phyloP scores from a whole-genome alignment of 2,888 invertebrate genomes.

The Aquatica leii region DNA sequence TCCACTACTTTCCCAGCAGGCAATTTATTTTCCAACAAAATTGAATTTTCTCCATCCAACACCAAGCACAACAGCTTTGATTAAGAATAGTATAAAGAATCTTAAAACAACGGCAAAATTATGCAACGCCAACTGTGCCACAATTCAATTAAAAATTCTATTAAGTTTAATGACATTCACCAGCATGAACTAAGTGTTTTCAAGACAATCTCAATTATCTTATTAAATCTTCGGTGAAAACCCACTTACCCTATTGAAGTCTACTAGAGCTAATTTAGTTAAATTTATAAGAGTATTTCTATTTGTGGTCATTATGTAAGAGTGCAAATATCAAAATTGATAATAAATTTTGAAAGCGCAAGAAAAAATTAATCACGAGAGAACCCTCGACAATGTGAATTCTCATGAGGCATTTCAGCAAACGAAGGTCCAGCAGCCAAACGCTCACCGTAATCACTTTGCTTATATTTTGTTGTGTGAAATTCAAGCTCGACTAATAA shows the following conservation, averaged over 20 bases:
- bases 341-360: background rate
- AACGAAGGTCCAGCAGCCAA: slow-evolving; percentile 40
- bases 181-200: slow-evolving; percentile 38
- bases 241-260: slow-evolving; percentile 18
- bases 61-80: background rate
- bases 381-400: slow-evolving; percentile 24
- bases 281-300: slow-evolving; percentile 14
- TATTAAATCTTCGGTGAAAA: slow-evolving; percentile 42
- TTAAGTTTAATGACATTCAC: slow-evolving; percentile 45
- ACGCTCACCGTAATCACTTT: slow-evolving; percentile 44
- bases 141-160: slow-evolving; percentile 46
- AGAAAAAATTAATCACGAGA: slow-evolving; percentile 31
- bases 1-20: background rate
- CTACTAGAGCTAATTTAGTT: slow-evolving; percentile 20
- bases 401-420: slow-evolving; percentile 36
- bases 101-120: slow-evolving; percentile 23
- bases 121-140: slow-evolving; percentile 18
- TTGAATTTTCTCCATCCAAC: slow-evolving; percentile 8
- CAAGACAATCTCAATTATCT: slow-evolving; percentile 47
- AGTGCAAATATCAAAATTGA: background rate
- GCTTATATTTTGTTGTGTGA: slow-evolving; percentile 51
- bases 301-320: background rate
- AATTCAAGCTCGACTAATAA: slow-evolving; percentile 57
- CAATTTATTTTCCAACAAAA: slow-evolving; percentile 3
- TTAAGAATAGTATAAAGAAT: slow-evolving; percentile 2